Evolutionary conservation across 2,113 vertebrate species (phyloP), one percentile per base, ranked within the genome.

Genomic region (Sardina pilchardus): DNA sequence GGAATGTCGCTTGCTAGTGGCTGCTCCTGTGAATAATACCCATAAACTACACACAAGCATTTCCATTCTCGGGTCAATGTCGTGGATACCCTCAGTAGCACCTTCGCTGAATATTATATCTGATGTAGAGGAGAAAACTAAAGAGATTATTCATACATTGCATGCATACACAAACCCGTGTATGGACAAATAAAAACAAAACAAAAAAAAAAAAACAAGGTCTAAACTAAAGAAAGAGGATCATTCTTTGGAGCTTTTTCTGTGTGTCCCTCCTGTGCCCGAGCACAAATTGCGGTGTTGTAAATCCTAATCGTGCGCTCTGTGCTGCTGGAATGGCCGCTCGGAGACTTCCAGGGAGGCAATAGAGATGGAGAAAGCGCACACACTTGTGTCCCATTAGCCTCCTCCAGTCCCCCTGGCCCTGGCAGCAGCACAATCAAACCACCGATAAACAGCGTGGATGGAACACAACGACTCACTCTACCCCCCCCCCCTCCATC

Each of bases 351-450:
- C 67, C 30, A 75, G 67, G 67, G 30, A 75, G 67, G 67, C 67
- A 75, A 75, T 75, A 36, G 67, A 75, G 67, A 1, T 75, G 67
- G 67, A 34, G 67, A 36, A 75, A 75, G 67, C 30, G 30, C 67
- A 75, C 67, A 75, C 67, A 75, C 67, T 36, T 30, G 16, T 30
- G 67, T 75, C 67, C 67, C 83, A 89, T 86, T 85, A 88, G 85
- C 81, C 50, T 82, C 43, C 6, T 26, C 17, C 21, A 43, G n/a
- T 50, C 50, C 59, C 39, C 42, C 44, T 86, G 81, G 75, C 84
- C 47, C 81, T 83, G 82, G 78, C 87, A 85, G 71, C 81, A 43
- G 50, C 56, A 88, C 83, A 81, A 88, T 88, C 84, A 86, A 84
- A 89, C 81, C 82, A 81, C 71, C 75, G 78, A 80, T 84, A 81